Percentiles rank a stretch among this genome's conserved stretches.
phyloP scores from a whole-genome alignment of 1,140 invertebrate species.

The Chionoecetes opilio region DNA sequence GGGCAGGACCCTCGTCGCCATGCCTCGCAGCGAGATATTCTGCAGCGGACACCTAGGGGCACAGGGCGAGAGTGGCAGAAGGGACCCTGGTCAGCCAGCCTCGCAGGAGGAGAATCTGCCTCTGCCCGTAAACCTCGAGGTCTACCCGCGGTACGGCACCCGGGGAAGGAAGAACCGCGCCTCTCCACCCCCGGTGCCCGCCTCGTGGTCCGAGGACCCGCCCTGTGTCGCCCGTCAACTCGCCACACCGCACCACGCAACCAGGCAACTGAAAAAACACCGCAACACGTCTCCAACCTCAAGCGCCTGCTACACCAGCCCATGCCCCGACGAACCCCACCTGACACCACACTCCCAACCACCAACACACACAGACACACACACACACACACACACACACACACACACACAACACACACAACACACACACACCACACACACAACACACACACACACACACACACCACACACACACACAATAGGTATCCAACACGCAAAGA shows the following conservation, averaged over 20 bases:
- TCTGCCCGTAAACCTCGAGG: too few relatives aligned
- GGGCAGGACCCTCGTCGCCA: neutral
- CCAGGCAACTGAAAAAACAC: slow-evolving; percentile 78
- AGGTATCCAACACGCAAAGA: too few relatives aligned
- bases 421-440: neutral
- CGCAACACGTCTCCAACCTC: slow-evolving; percentile 35
- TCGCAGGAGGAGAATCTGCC: too few relatives aligned
- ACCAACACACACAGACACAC: neutral
- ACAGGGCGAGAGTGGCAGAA: too few relatives aligned
- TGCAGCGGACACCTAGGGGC: slow-evolving; percentile 14
- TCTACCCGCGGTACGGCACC: slow-evolving; percentile 21
- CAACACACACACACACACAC: neutral
- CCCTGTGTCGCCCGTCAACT: slow-evolving; percentile 76
- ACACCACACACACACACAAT: neutral
- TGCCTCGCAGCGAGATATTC: slow-evolving; percentile 68
- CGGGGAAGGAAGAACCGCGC: slow-evolving; percentile 30
- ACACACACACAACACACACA: neutral
- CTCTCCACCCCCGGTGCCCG: slow-evolving; percentile 55
- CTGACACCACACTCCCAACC: slow-evolving; percentile 58
- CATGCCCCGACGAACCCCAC: slow-evolving; percentile 71
- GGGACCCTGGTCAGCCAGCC: too few relatives aligned
- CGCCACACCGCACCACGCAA: slow-evolving; percentile 74
- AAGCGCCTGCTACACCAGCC: slow-evolving; percentile 36
- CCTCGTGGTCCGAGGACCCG: slow-evolving; percentile 19
- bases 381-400: slow-evolving; percentile 14